Evolutionary conservation across 2,888 invertebrate species (phyloP).

Genomic region (Eurytoma adleriae): DNA sequence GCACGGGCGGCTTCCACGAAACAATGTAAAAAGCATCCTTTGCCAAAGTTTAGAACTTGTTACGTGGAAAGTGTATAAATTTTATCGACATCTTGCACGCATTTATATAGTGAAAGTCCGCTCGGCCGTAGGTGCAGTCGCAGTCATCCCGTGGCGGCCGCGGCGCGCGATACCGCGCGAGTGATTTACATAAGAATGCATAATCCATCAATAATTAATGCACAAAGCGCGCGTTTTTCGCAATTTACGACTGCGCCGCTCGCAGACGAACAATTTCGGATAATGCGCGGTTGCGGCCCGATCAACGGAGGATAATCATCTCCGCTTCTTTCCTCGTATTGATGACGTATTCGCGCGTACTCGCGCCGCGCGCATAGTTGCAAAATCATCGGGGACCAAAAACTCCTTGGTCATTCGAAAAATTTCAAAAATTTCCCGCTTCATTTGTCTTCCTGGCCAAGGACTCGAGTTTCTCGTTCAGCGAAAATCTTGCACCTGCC

Average conservation of each 20-base stretch:
- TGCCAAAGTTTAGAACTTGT: neutral
- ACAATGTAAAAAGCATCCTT: neutral
- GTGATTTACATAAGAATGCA: slow-evolving; percentile 40
- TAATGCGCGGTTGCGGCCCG: neutral
- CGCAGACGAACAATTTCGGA: neutral
- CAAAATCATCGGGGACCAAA: no score
- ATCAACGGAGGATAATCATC: no score
- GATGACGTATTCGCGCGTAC: no score
- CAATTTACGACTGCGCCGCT: slow-evolving; percentile 7
- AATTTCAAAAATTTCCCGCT: no score
- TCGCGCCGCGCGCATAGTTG: no score
- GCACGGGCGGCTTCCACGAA: no score
- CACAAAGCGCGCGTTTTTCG: slow-evolving; percentile 5
- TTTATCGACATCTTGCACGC: slow-evolving; percentile 24
- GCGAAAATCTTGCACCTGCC: no score
- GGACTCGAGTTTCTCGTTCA: no score
- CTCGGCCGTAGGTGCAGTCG: neutral
- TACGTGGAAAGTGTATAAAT: slow-evolving; percentile 9
- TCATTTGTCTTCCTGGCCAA: no score
- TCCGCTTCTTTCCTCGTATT: no score
- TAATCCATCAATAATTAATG: slow-evolving; percentile 36
- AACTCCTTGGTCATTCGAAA: no score
- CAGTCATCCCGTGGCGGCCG: neutral
- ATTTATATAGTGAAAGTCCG: slow-evolving; percentile 35
- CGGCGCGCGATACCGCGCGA: neutral